Conservation (phyloP, 1,140 invertebrate genomes). For the Bicyclus anynana region DNA sequence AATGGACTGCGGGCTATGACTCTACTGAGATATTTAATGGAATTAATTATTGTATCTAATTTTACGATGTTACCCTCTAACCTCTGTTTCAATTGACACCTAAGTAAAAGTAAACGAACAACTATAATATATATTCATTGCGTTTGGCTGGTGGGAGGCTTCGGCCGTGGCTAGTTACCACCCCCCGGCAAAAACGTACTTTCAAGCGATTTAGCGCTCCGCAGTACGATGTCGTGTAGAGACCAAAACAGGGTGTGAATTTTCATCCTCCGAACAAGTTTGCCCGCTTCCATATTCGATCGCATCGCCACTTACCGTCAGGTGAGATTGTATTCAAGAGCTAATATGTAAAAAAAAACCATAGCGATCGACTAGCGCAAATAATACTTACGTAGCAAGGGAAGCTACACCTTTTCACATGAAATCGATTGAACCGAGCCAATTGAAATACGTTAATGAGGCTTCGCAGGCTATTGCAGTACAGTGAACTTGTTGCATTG, state of each 20-base stretch:
- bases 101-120: background rate
- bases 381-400: background rate
- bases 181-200: no score
- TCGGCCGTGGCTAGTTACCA: no score
- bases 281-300: no score
- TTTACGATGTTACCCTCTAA: constrained; percentile 16
- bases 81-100: background rate
- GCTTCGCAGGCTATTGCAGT: background rate
- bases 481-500: background rate
- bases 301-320: no score
- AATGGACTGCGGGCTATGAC: constrained; percentile 41
- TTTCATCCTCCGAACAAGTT: no score
- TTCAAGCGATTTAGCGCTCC: no score
- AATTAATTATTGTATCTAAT: constrained; percentile 40
- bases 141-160: no score
- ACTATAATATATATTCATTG: background rate
- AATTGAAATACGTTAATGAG: background rate
- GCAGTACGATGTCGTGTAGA: no score
- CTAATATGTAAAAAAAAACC: no score
- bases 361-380: no score
- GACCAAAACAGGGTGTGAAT: no score
- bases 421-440: background rate
- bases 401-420: background rate
- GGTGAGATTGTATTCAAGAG: no score
- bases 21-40: constrained; percentile 43